Percentiles rank a stretch among this genome's conserved stretches.
Evolutionary conservation across 2,888 invertebrate genomes (phyloP).

Genomic region (Trilocha varians): DNA sequence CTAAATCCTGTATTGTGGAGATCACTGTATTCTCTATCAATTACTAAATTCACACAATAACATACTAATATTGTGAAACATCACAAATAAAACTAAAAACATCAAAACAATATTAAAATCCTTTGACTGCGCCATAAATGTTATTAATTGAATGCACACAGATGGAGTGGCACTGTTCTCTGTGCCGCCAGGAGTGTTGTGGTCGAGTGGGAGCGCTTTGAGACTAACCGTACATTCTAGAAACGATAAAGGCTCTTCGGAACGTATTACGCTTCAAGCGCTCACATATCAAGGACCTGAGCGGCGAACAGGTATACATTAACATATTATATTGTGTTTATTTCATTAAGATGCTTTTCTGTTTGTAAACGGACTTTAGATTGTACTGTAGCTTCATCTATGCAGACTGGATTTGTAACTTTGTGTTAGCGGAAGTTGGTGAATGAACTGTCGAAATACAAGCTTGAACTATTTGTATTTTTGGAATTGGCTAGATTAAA

Average conservation of each 20-base stretch:
- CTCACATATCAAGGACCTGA: conserved; percentile 90
- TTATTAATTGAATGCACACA: conserved; percentile 14
- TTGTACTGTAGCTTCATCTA: no score
- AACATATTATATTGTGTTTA: not conserved
- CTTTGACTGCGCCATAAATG: not conserved
- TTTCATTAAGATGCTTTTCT: not conserved
- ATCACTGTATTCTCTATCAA: no score
- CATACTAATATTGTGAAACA: no score
- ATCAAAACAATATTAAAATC: no score
- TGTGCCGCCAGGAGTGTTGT: conserved; percentile 75
- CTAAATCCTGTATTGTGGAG: no score
- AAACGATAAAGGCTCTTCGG: conserved; percentile 89
- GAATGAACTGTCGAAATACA: no score
- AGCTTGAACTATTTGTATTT: no score
- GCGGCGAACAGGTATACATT: conserved; percentile 80
- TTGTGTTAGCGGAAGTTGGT: no score
- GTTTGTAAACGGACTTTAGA: not conserved
- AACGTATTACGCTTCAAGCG: conserved; percentile 84
- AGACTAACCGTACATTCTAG: conserved; percentile 72
- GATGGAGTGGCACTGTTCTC: conserved; percentile 61
- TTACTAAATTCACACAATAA: no score
- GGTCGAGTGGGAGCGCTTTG: conserved; percentile 62
- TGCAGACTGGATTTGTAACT: no score
- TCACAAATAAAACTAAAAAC: no score
- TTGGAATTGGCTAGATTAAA: no score